Conservation (phyloP, 2,113 vertebrate genomes). For the Sander lucioperca region DNA sequence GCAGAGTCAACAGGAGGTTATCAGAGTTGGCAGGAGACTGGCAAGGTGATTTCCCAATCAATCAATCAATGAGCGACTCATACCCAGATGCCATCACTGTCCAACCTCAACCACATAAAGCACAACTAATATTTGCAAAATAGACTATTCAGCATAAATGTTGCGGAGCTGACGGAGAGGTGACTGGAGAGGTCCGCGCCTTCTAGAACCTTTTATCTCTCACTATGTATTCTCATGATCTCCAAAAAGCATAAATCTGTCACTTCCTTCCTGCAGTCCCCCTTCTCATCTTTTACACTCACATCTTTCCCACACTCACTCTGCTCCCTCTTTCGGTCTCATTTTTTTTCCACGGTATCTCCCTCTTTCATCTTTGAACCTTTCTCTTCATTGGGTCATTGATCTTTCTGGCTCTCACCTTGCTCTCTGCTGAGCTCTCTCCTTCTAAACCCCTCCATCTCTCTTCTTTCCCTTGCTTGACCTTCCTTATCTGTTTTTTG, state of each 20-base stretch:
- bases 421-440: conserved; percentile 47
- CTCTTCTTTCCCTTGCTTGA: conserved; percentile 46
- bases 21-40: too few species aligned
- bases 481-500: conserved; percentile 54
- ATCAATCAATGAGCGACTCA: too few species aligned
- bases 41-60: too few species aligned
- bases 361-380: conserved; percentile 66
- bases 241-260: conserved; percentile 57
- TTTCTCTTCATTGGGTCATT: conserved; percentile 65
- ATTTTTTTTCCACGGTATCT: conserved; percentile 39
- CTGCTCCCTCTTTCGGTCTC: conserved; percentile 22
- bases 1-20: too few species aligned
- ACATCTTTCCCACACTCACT: conserved; percentile 52
- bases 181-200: too few species aligned
- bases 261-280: conserved; percentile 56
- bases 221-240: conserved; percentile 54
- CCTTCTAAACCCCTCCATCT: conserved; percentile 45
- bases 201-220: conserved; percentile 29
- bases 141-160: too few species aligned
- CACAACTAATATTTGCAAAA: too few species aligned
- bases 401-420: conserved; percentile 63
- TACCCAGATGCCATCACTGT: too few species aligned
- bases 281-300: conserved; percentile 63
- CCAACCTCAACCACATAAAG: too few species aligned
- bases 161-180: too few species aligned